Evolutionary conservation across 2,797 vertebrate genomes (phyloP).

Genomic region (Sebastes matsubarae): DNA sequence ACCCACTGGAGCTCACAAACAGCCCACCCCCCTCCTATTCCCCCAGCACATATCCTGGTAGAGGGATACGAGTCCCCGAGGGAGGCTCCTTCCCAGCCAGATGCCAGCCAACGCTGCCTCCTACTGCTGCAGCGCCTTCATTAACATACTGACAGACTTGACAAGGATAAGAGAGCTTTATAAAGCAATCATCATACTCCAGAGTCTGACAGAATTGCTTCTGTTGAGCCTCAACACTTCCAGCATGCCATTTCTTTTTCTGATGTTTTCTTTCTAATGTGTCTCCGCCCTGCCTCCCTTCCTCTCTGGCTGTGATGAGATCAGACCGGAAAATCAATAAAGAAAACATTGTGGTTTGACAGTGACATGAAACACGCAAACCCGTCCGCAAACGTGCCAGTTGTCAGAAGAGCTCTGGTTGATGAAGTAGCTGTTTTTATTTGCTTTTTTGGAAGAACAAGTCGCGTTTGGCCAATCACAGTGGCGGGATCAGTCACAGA

Average conservation of each 20-base stretch:
- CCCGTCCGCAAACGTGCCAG: slow-evolving; percentile 41
- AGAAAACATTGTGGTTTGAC: slow-evolving; percentile 72
- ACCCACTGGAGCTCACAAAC: slow-evolving; percentile 62
- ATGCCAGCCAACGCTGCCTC: slow-evolving; percentile 49
- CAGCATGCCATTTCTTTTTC: slow-evolving; percentile 60
- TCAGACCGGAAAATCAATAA: slow-evolving; percentile 73
- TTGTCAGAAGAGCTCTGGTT: slow-evolving; percentile 58
- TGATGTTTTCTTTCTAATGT: slow-evolving; percentile 56
- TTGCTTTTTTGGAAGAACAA: slow-evolving; percentile 17
- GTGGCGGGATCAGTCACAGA: slow-evolving; percentile 16
- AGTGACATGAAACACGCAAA: slow-evolving; percentile 71
- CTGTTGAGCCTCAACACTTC: slow-evolving; percentile 48
- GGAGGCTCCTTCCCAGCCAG: slow-evolving; percentile 56
- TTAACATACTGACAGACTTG: slow-evolving; percentile 68
- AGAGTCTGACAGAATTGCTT: slow-evolving; percentile 47
- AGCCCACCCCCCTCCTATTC: slow-evolving; percentile 28
- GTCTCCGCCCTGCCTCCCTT: slow-evolving; percentile 31
- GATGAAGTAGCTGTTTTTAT: slow-evolving; percentile 49
- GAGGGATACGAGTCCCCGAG: slow-evolving; percentile 50
- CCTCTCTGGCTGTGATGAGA: slow-evolving; percentile 53
- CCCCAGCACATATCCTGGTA: slow-evolving; percentile 47
- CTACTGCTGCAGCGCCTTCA: slow-evolving; percentile 60
- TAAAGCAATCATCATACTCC: slow-evolving; percentile 50
- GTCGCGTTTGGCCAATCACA: slow-evolving; percentile 15
- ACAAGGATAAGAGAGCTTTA: slow-evolving; percentile 54